Evolutionary conservation across 2,113 vertebrate species (phyloP).

Genomic region (Cairina moschata): DNA sequence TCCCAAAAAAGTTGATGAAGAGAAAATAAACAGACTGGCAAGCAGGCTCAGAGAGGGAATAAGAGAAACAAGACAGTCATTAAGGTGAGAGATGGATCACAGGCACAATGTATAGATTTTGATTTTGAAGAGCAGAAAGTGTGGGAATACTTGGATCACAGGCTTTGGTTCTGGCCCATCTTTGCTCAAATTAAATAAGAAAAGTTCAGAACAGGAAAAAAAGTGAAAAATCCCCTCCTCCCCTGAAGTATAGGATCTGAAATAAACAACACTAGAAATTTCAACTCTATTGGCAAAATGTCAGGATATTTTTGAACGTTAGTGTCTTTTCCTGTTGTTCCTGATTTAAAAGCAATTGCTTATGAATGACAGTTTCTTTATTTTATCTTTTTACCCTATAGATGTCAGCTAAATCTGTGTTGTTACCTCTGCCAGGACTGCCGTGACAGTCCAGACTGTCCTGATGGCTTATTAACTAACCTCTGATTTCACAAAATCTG

Average conservation of each 20-base stretch:
- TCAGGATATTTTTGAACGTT: background rate
- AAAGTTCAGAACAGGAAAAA: background rate
- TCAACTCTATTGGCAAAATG: background rate
- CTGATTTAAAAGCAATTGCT: background rate
- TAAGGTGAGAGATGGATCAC: background rate
- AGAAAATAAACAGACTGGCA: conserved; percentile 43
- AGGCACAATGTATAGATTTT: background rate
- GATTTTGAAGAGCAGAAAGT: background rate
- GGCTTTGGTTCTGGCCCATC: background rate
- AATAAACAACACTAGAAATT: background rate
- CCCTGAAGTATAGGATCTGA: background rate
- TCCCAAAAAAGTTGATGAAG: conserved; percentile 19
- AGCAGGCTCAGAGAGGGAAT: background rate
- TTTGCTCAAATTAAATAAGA: background rate
- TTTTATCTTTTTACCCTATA: background rate
- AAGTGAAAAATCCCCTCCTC: background rate
- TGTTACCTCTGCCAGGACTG: conserved; percentile 10
- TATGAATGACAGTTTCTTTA: background rate
- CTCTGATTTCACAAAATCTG: conserved; percentile 21
- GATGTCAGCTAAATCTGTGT: background rate
- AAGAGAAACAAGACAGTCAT: background rate
- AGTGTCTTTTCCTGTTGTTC: background rate
- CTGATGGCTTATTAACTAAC: conserved; percentile 31
- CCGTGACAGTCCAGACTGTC: conserved; percentile 5
- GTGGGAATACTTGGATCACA: background rate